Conservation (phyloP, 2,888 invertebrate genomes). For the Proisotoma minuta region DNA sequence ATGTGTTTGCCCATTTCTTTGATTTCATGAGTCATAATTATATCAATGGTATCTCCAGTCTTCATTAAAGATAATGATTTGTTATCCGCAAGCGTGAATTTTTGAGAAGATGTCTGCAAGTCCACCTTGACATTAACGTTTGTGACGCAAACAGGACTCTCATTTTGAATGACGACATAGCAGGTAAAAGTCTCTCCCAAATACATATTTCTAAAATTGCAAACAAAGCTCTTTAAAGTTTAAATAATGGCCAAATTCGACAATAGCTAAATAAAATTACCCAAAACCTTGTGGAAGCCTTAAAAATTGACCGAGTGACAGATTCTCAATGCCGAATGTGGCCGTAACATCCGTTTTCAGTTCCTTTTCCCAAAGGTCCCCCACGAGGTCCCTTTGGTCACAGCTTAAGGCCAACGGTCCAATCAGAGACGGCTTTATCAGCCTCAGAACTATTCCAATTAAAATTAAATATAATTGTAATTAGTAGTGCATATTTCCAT, state of each 20-base stretch:
- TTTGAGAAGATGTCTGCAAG: conserved; percentile 84
- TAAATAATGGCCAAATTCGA: not conserved
- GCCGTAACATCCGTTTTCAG: conserved; percentile 79
- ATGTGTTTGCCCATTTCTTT: conserved; percentile 98
- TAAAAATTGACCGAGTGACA: conserved; percentile 83
- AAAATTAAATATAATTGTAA: conserved; percentile 12
- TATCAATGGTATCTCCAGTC: conserved; percentile 82
- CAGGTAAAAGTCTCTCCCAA: conserved; percentile 97
- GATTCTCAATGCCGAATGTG: conserved; percentile 72
- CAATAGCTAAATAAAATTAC: conserved; percentile 51
- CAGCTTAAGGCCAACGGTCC: conserved; percentile 75
- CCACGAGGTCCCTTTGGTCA: conserved; percentile 79
- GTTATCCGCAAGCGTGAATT: conserved; percentile 72
- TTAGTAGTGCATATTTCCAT: not conserved
- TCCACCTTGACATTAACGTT: conserved; percentile 86
- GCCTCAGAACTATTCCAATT: conserved; percentile 77
- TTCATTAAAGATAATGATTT: conserved; percentile 57
- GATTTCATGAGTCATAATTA: conserved; percentile 98
- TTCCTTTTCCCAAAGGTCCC: conserved; percentile 71
- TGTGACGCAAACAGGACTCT: conserved; percentile 75
- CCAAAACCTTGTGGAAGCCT: conserved; percentile 95
- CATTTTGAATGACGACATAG: conserved; percentile 95
- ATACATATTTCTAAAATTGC: conserved; percentile 72
- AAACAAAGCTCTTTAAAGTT: not conserved
- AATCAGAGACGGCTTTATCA: conserved; percentile 85